Base-by-base conservation (phyloP, 2,113 vertebrate genomes). In the Paraplagusia blochii region DNA sequence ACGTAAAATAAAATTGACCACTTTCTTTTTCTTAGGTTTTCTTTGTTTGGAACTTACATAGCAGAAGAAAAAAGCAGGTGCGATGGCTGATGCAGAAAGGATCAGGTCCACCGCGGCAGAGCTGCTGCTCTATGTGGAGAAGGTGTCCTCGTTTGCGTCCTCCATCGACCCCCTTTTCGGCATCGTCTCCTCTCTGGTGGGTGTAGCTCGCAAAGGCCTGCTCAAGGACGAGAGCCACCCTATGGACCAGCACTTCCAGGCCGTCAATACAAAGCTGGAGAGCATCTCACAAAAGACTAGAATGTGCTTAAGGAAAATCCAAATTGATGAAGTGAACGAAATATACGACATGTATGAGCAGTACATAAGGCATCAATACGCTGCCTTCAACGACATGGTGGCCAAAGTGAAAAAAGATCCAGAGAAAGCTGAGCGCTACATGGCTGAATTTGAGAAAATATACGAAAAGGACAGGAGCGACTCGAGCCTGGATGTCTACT, bases 281-380 rank as follows among this genome's bases (percentile, higher is more conserved):
- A 87, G 47, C 80, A 90, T 92, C 69, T 91, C 88, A 0, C 17
- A 83, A 34, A 85, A 85, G 72, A 92, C 91, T 79, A 83, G 65
- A 1, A 76, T 87, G 57, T 83, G 79, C 58, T 79, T 92, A 44
- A 86, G 11, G n/a, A 71, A 87, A 71, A 89, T 92, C 44, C 87
- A 63, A 18, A 83, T 88, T 0, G 62, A 85, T 0, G 91, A 91
- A 74, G 81, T 92, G 39, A 90, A 89, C 0, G 90, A 91, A 76
- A 90, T 68, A 9, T 91, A 66, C 0, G 82, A 87, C 29, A 89
- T 79, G 60, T 86, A 92, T 7, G 91, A 92, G 56, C 88, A 91
- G 68, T 84, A 74, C 76, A 91, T 92, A 66, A 90, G 90, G 73
- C 88, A 91, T 76, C 91, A 92, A 69, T 92, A 92, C n/a, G 1